Evolutionary conservation across 2,888 invertebrate species (phyloP).

Genomic region (Sarcophaga caerulescens): DNA sequence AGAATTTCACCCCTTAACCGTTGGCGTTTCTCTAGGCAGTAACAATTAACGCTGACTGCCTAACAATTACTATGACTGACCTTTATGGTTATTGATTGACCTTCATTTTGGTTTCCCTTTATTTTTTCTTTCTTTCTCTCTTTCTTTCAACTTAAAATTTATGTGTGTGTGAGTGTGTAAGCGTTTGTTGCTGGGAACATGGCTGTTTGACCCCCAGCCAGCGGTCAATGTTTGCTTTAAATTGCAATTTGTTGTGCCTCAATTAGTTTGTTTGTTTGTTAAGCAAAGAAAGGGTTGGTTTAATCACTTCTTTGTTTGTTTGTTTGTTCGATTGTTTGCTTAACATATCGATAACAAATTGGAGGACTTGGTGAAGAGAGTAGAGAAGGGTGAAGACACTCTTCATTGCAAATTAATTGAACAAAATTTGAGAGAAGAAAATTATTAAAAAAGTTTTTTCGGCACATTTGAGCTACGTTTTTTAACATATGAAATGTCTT

Average conservation of each 20-base stretch:
- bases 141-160: not conserved
- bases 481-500: no score
- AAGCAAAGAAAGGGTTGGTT: conserved; percentile 54
- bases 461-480: no score
- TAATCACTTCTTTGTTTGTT: not conserved
- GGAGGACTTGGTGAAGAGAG: not conserved
- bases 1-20: conserved; percentile 35
- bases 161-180: not conserved
- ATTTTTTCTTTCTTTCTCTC: not conserved
- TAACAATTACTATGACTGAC: conserved; percentile 45
- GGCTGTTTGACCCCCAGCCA: conserved; percentile 5
- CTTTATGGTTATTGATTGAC: conserved; percentile 63
- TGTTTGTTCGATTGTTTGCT: not conserved
- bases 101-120: conserved; percentile 40
- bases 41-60: conserved; percentile 13
- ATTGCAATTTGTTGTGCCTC: conserved; percentile 47
- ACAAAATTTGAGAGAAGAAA: no score
- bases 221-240: conserved; percentile 56
- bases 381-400: no score
- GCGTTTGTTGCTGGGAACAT: not conserved
- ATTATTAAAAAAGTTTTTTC: no score
- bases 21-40: not conserved
- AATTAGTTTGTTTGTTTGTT: conserved; percentile 41
- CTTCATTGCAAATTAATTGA: no score
- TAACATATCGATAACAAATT: not conserved